Base-by-base conservation (phyloP, 2,113 vertebrate species). In the Oreotragus oreotragus region DNA sequence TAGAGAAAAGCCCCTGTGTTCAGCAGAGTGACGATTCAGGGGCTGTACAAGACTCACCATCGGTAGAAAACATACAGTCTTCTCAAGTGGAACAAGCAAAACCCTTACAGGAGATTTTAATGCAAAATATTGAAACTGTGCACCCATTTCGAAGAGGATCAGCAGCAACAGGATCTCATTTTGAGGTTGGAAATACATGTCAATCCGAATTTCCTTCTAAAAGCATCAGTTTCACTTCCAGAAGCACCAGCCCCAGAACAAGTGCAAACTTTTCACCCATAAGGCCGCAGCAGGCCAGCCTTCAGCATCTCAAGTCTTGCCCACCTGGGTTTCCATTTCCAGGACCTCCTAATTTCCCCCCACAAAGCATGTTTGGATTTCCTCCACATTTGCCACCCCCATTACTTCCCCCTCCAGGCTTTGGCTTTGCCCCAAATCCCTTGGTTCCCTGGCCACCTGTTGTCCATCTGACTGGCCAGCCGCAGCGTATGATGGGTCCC, bases 311-410 rank as follows among this genome's bases (percentile, higher is more conserved):
- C 91, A 99, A 98, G 84, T 96, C 98, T 27, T 99, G 98, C 53
- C 96, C 98, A 21, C 97, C 99, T 70, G 98, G 98, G 84, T 99
- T 99, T 98, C 99, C 98, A 53, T 99, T 98, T 92, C 98, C 99
- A 79, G 97, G 98, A 6, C 94, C 95, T 91, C 98, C 97, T 73
- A 99, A 97, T 90, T 98, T 99, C 28, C 98, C 99, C 45, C 98
- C 98, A 43, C 98, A 98, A 84, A 98, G 92, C 96, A 97, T 99
- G 96, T 99, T 99, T 98, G 98, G 99, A 53, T 99, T 99, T 87
- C 99, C 99, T 43, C 98, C 99, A 88, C 99, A 99, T 96, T 98
- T 99, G 93, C 99, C 99, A 39, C 99, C 99, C 90, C 99, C 99
- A 0, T 98, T 99, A 93, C 99, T 99, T 90, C 98, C 99, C 96